A percentile compares a stretch with the other conserved stretches of the same genome.
Evolutionary conservation across 2,888 invertebrate species (phyloP).

Genomic region (Ochlodes sylvanus): DNA sequence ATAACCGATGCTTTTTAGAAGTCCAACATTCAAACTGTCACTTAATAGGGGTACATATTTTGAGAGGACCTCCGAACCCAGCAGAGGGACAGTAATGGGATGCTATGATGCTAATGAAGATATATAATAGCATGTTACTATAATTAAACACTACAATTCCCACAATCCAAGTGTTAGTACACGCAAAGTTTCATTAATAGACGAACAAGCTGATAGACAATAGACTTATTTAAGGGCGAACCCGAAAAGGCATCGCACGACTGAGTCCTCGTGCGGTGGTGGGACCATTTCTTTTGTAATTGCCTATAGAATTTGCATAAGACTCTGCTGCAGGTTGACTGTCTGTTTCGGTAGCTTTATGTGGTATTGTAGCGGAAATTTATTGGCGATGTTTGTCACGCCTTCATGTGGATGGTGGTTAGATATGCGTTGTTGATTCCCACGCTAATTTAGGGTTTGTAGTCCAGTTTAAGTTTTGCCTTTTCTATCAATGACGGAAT

Average conservation of each 20-base stretch:
- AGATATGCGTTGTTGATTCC: background rate
- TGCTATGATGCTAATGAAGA: too few relatives aligned
- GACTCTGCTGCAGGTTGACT: slow-evolving; percentile 38
- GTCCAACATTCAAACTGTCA: too few relatives aligned
- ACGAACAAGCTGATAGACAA: slow-evolving; percentile 53
- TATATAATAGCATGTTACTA: background rate
- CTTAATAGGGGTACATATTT: too few relatives aligned
- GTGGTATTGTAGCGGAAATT: slow-evolving; percentile 26
- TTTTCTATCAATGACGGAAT: too few relatives aligned
- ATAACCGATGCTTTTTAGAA: too few relatives aligned
- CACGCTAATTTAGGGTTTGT: background rate
- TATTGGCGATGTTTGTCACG: slow-evolving; percentile 20
- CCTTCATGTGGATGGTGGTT: background rate
- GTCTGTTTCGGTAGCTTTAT: slow-evolving; percentile 26
- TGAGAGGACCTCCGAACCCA: too few relatives aligned
- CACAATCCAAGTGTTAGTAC: slow-evolving; percentile 41
- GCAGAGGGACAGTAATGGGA: too few relatives aligned
- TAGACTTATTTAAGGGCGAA: slow-evolving; percentile 54
- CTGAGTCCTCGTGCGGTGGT: slow-evolving; percentile 52
- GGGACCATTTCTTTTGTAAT: slow-evolving; percentile 74
- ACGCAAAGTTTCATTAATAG: slow-evolving; percentile 51
- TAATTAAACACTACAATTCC: slow-evolving; percentile 3
- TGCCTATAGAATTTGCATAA: slow-evolving; percentile 74
- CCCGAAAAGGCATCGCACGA: slow-evolving; percentile 74
- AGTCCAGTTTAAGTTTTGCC: background rate